Evolutionary conservation across 2,797 vertebrate species (phyloP), one percentile per base, ranked within the genome.

Genomic region (Sebastes glaucus): DNA sequence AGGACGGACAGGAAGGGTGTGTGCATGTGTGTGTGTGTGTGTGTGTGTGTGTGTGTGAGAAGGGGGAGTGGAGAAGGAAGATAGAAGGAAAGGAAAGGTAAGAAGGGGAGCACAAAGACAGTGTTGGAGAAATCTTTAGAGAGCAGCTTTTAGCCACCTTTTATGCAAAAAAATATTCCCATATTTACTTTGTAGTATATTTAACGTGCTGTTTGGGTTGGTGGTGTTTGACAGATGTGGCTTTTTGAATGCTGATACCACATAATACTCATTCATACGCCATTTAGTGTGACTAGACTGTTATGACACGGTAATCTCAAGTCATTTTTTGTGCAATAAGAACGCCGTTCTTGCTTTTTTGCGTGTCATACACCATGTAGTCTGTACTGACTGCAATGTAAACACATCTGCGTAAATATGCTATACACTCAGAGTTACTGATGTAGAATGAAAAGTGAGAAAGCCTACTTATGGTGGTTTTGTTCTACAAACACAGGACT

Each of bases 1-100:
- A 72, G 28, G 62, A 55, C 18, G 22, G 85, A 81, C 57, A 78
- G 79, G 55, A n/a, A 23, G 20, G 6, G 25, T 30, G 67, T 46
- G 6, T 32, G 30, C 7, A 53, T 49, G 33, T 49, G 28, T 28
- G 67, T 53, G 28, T 20, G 11, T 4, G 38, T 59, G 63, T 65
- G 46, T 27, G 27, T 57, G 63, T 49, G 33, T 49, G 28, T 30
- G 68, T 55, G 30, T n/a, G 14, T 1, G 38, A 6, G 63, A 55
- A 67, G 55, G 33, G 30, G 32, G 42, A 33, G 60, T 53, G 23
- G 16, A 69, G 30, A 5, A 30, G 18, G 28, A 32, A 14, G 57
- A 49, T 22, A 66, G 35, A 11, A 53, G 49, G 49, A 53, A 59
- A 60, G n/a, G 52, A 61, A 61, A 27, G 33, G 46, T 11, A 28